A percentile compares a stretch with the other conserved stretches of the same genome.
phyloP scores from a whole-genome alignment of 2,888 invertebrate species.

The Sialis fuliginosa region DNA sequence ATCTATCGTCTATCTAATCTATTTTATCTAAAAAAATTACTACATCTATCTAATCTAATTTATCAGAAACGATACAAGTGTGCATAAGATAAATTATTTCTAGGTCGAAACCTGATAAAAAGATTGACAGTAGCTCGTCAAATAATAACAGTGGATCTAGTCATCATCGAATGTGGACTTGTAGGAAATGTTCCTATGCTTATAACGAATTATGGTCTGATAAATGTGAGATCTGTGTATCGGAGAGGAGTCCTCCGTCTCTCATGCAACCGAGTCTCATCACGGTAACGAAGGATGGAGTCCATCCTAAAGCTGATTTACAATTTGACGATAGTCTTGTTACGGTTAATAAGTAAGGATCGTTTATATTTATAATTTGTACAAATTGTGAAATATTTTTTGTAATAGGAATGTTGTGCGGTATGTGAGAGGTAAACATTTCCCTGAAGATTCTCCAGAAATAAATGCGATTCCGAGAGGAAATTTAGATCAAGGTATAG shows the following conservation, averaged over 20 bases:
- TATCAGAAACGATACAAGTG: background rate
- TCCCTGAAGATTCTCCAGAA: constrained; percentile 24
- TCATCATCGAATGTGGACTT: constrained; percentile 60
- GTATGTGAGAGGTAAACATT: constrained; percentile 19
- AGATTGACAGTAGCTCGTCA: constrained; percentile 2
- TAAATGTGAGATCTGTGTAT: constrained; percentile 68
- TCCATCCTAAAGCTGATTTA: constrained; percentile 18
- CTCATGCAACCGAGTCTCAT: constrained; percentile 47
- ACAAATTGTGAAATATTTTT: background rate
- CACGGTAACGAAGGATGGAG: constrained; percentile 41
- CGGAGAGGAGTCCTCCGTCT: constrained; percentile 39
- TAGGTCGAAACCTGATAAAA: constrained; percentile 1
- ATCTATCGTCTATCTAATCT: too few species aligned
- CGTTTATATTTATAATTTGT: background rate
- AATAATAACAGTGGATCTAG: constrained; percentile 7
- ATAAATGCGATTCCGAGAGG: constrained; percentile 36
- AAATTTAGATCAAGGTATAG: constrained; percentile 47
- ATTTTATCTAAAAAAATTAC: too few species aligned
- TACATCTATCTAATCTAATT: too few species aligned
- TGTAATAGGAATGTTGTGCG: constrained; percentile 10
- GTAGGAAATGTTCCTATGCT: constrained; percentile 73
- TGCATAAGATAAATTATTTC: background rate
- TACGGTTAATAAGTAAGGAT: constrained; percentile 11
- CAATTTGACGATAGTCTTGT: constrained; percentile 7
- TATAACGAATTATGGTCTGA: constrained; percentile 69